Evolutionary conservation across 37 sponge, comb jelly and placozoan species (phyloP).

Genomic region (Halisarca cf. caerulea): DNA sequence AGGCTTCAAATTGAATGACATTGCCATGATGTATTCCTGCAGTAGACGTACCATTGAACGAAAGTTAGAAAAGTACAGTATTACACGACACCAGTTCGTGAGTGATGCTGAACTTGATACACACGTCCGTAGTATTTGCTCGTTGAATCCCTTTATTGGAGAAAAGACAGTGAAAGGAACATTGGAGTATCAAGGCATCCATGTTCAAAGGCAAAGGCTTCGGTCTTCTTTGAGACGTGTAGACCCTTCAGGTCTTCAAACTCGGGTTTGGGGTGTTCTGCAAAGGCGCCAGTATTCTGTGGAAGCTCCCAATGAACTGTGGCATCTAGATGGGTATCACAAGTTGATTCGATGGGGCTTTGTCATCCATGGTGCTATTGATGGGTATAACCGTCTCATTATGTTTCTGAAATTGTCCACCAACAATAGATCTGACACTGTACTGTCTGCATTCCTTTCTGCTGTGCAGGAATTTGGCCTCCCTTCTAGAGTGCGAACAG

Average conservation of each 20-base stretch:
- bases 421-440: conserved; percentile 27
- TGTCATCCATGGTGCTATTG: conserved; percentile 46
- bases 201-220: conserved; percentile 43
- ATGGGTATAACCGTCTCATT: conserved; percentile 25
- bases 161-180: neutral
- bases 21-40: neutral
- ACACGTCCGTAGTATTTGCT: neutral
- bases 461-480: conserved; percentile 6
- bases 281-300: conserved; percentile 4
- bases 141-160: neutral
- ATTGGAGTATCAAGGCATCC: conserved; percentile 19
- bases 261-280: conserved; percentile 9
- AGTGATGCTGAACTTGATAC: neutral
- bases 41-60: neutral
- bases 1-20: neutral
- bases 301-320: conserved; percentile 4
- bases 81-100: neutral
- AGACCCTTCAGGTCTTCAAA: conserved; percentile 46
- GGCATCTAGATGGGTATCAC: conserved; percentile 47
- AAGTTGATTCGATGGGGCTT: conserved; percentile 46
- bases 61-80: neutral
- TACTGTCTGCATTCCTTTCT: conserved; percentile 10
- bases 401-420: neutral
- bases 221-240: conserved; percentile 50
- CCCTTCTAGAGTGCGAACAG: conserved; percentile 30